Evolutionary conservation across 2,888 invertebrate species (phyloP).

Genomic region (Thera britannica): DNA sequence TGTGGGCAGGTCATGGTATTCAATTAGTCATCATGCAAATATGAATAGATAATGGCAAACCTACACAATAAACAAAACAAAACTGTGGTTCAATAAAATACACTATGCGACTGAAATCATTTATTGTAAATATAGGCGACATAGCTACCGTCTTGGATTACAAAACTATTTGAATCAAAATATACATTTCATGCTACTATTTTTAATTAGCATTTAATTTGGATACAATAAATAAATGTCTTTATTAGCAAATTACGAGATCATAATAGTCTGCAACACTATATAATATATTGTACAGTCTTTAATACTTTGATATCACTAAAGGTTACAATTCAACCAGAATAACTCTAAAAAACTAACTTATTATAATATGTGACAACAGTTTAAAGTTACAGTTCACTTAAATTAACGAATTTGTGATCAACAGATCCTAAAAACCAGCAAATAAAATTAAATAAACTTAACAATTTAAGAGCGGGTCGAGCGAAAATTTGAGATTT

Average conservation of each 20-base stretch:
- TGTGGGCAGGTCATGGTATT: slow-evolving; percentile 30
- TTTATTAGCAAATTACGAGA: slow-evolving; percentile 41
- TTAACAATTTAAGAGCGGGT: slow-evolving; percentile 38
- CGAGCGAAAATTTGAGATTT: too few species aligned
- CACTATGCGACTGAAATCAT: slow-evolving; percentile 76
- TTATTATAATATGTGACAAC: slow-evolving; percentile 17
- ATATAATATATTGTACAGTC: slow-evolving; percentile 41
- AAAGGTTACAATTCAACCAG: slow-evolving; percentile 22
- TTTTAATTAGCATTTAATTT: slow-evolving; percentile 46
- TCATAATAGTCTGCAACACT: slow-evolving; percentile 42
- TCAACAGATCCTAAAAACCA: slow-evolving; percentile 42
- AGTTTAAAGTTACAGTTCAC: slow-evolving; percentile 25
- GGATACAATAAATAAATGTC: slow-evolving; percentile 51
- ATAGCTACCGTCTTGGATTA: slow-evolving; percentile 72
- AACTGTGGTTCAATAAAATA: slow-evolving; percentile 75
- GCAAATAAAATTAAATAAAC: slow-evolving; percentile 48
- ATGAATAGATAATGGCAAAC: slow-evolving; percentile 78
- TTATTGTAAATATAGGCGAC: slow-evolving; percentile 82
- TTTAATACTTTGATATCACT: slow-evolving; percentile 44
- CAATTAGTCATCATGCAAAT: slow-evolving; percentile 55
- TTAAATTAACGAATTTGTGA: slow-evolving; percentile 42
- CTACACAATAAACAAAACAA: slow-evolving; percentile 79
- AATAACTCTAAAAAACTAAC: slow-evolving; percentile 18
- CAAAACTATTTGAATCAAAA: slow-evolving; percentile 67
- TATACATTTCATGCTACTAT: slow-evolving; percentile 51